phyloP scores from a whole-genome alignment of 2,113 vertebrate genomes.

The Anolis carolinensis region DNA sequence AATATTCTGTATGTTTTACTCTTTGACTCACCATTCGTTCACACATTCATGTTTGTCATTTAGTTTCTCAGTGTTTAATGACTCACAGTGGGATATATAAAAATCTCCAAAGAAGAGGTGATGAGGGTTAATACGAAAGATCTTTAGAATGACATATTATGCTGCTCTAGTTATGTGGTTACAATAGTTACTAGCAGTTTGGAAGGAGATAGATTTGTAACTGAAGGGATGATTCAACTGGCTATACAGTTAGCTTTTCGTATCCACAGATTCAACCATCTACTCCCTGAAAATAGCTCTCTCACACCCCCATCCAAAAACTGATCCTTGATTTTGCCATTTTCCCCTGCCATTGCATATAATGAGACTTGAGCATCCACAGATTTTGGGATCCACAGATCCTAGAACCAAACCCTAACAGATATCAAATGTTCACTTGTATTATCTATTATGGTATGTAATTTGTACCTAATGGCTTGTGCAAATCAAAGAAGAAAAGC shows the following conservation, averaged over 20 bases:
- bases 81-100: not conserved
- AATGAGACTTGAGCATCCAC: no score
- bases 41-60: not conserved
- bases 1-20: not conserved
- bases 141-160: not conserved
- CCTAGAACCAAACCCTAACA: no score
- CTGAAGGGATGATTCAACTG: not conserved
- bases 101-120: not conserved
- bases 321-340: no score
- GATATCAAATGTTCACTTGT: no score
- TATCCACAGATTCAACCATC: no score
- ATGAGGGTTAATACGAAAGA: not conserved
- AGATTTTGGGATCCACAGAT: no score
- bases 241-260: no score
- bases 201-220: not conserved
- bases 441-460: no score
- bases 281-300: no score
- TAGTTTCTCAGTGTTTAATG: not conserved
- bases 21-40: not conserved
- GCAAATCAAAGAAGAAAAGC: not conserved
- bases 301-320: no score
- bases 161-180: not conserved
- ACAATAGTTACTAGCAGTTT: not conserved
- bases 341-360: no score
- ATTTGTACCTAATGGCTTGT: not conserved